These are phyloP conservation scores for Epizoanthus rinbou DNA, from an alignment of 92 coral and sea anemone genomes.

Conservation along the genomic window DNA sequence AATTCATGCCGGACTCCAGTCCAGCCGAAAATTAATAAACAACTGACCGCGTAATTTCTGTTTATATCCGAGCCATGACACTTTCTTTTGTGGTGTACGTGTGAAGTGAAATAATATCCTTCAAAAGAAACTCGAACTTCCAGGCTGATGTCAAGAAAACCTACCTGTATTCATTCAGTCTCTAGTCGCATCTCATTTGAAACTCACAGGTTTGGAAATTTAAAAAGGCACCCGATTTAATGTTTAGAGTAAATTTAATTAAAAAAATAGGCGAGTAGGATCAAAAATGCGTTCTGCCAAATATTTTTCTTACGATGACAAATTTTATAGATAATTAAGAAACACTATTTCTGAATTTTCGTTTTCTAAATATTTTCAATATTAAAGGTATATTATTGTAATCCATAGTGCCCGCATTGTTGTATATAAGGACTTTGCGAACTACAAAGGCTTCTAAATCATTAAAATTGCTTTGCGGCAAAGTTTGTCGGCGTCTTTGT, in stretches of 20 bases:
- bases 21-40: neutral
- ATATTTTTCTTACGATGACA: no score
- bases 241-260: neutral
- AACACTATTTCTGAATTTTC: neutral
- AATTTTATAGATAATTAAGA: no score
- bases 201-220: constrained; percentile 2
- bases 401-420: neutral
- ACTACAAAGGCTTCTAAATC: neutral
- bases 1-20: neutral
- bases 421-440: neutral
- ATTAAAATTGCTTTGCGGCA: neutral
- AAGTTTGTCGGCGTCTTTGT: constrained; percentile 20
- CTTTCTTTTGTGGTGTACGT: neutral
- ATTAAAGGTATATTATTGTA: neutral
- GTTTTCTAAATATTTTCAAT: neutral
- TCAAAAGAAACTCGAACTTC: constrained; percentile 5
- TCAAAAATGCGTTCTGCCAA: no score
- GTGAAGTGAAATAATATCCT: neutral
- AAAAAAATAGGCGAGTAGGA: no score
- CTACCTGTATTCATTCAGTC: neutral
- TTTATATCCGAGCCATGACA: neutral
- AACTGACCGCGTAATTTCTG: constrained; percentile 3
- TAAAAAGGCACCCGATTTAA: neutral
- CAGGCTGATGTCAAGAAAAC: neutral
- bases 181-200: no score